Conservation (phyloP, 2,113 vertebrate genomes). For the Semicossyphus pulcher region DNA sequence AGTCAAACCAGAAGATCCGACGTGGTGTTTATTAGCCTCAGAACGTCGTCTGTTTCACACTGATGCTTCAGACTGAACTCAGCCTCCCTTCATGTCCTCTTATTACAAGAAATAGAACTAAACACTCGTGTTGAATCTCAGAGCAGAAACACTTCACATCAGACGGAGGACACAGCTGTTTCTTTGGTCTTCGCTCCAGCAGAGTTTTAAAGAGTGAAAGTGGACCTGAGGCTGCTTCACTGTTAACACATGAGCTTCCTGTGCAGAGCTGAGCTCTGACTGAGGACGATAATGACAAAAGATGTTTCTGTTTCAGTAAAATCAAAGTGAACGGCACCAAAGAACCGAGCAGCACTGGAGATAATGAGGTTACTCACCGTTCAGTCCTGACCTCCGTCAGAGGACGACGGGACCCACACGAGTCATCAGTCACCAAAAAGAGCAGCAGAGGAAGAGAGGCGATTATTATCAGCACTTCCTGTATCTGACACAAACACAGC, state of each 20-base stretch:
- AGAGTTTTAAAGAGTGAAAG: too few relatives aligned
- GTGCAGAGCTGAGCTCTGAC: conserved; percentile 2
- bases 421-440: neutral
- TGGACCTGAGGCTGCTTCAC: too few relatives aligned
- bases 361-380: conserved; percentile 25
- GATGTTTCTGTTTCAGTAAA: neutral
- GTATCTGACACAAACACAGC: conserved; percentile 42
- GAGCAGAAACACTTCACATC: too few relatives aligned
- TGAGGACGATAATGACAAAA: neutral
- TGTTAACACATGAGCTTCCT: conserved; percentile 28
- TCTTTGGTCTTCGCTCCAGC: too few relatives aligned
- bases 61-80: too few relatives aligned
- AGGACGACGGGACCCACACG: neutral
- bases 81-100: too few relatives aligned
- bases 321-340: neutral
- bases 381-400: neutral
- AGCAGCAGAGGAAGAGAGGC: conserved; percentile 32
- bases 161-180: too few relatives aligned
- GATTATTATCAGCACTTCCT: conserved; percentile 62
- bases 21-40: too few relatives aligned
- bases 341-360: neutral
- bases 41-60: too few relatives aligned
- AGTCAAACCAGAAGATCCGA: too few relatives aligned
- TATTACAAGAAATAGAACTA: too few relatives aligned
- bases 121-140: too few relatives aligned